Evolutionary conservation across 2,888 invertebrate genomes (phyloP).

Genomic region (Gibbula magus): DNA sequence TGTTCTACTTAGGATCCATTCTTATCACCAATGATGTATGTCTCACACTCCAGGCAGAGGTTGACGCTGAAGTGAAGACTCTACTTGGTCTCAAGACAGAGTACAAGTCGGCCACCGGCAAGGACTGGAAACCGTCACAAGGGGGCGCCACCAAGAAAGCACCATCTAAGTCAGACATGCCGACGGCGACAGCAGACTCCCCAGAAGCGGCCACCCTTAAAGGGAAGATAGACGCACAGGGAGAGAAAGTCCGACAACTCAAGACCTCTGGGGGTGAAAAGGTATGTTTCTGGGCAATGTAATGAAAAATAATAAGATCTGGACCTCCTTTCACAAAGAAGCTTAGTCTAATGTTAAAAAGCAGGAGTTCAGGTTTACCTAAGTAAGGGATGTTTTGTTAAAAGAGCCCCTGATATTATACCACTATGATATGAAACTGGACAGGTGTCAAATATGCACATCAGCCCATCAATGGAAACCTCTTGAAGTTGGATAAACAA

Average conservation of each 20-base stretch:
- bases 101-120: conserved; percentile 83
- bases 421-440: no score
- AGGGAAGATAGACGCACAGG: conserved; percentile 77
- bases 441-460: no score
- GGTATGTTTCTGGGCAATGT: conserved; percentile 57
- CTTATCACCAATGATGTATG: no score
- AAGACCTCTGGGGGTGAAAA: conserved; percentile 84
- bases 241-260: conserved; percentile 83
- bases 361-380: no score
- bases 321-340: no score
- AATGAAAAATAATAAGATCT: no score
- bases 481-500: no score
- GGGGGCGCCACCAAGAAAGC: conserved; percentile 19
- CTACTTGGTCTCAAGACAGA: conserved; percentile 84
- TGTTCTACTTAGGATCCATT: no score
- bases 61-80: conserved; percentile 79
- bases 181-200: conserved; percentile 37
- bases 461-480: no score
- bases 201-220: conserved; percentile 49
- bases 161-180: conserved; percentile 19
- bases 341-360: no score
- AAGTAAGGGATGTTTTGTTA: no score
- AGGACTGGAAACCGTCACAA: conserved; percentile 79
- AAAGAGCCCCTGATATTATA: no score
- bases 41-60: conserved; percentile 47